Conservation (phyloP, 2,888 invertebrate genomes). For the Auanema freiburgensis region DNA sequence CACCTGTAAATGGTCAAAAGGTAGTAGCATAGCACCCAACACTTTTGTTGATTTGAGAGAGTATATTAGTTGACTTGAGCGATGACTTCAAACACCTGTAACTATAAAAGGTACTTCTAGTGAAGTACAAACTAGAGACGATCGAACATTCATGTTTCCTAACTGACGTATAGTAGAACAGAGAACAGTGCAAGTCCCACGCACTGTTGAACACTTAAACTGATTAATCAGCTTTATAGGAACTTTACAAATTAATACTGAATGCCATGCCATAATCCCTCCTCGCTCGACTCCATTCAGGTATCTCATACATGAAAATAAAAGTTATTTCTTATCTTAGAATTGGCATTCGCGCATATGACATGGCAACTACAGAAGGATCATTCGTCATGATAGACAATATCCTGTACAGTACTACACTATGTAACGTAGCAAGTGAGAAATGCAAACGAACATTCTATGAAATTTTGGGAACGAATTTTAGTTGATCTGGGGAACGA, state of each 20-base stretch:
- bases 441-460: not conserved
- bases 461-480: slow-evolving; percentile 17
- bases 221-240: slow-evolving; percentile 19
- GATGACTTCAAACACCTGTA: too few relatives aligned
- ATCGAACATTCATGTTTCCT: too few relatives aligned
- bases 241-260: slow-evolving; percentile 48
- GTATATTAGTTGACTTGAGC: too few relatives aligned
- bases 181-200: too few relatives aligned
- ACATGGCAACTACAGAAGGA: slow-evolving; percentile 57
- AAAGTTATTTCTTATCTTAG: slow-evolving; percentile 12
- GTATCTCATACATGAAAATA: too few relatives aligned
- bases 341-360: slow-evolving; percentile 58
- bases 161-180: too few relatives aligned
- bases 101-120: too few relatives aligned
- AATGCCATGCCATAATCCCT: slow-evolving; percentile 56
- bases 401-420: slow-evolving; percentile 57
- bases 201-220: too few relatives aligned
- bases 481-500: slow-evolving; percentile 59
- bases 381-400: slow-evolving; percentile 63
- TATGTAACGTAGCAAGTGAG: slow-evolving; percentile 61
- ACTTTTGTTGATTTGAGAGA: too few relatives aligned
- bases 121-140: too few relatives aligned
- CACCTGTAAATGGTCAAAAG: too few relatives aligned
- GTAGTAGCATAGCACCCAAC: too few relatives aligned
- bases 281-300: slow-evolving; percentile 55